Conservation (phyloP, 2,113 vertebrate species). For the Atherinomorus stipes region DNA sequence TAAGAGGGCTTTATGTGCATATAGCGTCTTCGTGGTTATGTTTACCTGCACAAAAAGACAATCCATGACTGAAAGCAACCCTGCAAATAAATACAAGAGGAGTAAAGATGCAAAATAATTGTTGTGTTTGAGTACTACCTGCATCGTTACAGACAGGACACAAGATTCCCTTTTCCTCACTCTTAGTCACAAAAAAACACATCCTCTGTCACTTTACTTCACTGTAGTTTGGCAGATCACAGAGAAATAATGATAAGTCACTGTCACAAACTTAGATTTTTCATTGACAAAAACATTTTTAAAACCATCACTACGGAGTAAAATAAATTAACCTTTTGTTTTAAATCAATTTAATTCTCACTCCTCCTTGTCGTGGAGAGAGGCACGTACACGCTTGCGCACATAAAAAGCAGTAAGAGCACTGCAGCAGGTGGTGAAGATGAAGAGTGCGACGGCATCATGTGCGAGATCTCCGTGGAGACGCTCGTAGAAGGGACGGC, state of each 20-base stretch:
- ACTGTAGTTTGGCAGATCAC: conserved; percentile 77
- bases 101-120: conserved; percentile 22
- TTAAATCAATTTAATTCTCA: conserved; percentile 50
- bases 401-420: conserved; percentile 88
- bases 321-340: conserved; percentile 34
- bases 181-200: conserved; percentile 55
- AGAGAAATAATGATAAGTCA: conserved; percentile 59
- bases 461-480: conserved; percentile 87
- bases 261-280: conserved; percentile 53
- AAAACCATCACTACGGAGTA: conserved; percentile 43
- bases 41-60: conserved; percentile 20
- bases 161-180: conserved; percentile 28
- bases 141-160: conserved; percentile 31
- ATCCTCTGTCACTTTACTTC: conserved; percentile 45
- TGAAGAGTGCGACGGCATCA: conserved; percentile 88
- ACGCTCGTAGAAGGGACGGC: conserved; percentile 86
- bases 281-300: conserved; percentile 55
- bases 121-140: conserved; percentile 23
- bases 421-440: conserved; percentile 88
- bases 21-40: conserved; percentile 16
- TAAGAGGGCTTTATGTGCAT: conserved; percentile 41
- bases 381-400: conserved; percentile 84
- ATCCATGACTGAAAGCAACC: conserved; percentile 29
- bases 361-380: conserved; percentile 85
- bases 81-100: conserved; percentile 28